Evolutionary conservation across 2,113 vertebrate genomes (phyloP).

Genomic region (Ceyx melanurus): DNA sequence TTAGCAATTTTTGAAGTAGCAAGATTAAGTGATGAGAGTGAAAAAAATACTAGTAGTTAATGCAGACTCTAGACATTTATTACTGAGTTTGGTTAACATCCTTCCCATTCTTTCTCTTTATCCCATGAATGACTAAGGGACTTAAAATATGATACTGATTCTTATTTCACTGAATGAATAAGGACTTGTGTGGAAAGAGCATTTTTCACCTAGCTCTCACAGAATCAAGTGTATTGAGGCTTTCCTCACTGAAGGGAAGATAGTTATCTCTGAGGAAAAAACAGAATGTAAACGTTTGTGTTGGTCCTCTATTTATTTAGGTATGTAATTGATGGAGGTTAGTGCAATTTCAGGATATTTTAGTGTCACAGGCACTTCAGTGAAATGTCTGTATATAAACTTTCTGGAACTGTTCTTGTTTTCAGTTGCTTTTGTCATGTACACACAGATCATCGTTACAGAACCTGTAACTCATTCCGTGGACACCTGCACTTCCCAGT

Average conservation of each 20-base stretch:
- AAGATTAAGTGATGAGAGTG: neutral
- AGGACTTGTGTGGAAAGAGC: neutral
- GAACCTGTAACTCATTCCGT: neutral
- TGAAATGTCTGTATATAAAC: neutral
- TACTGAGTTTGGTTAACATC: neutral
- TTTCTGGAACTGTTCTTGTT: neutral
- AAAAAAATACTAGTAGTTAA: neutral
- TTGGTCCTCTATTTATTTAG: neutral
- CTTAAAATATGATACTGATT: neutral
- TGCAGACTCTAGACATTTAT: neutral
- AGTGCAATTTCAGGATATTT: neutral
- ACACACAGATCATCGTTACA: neutral
- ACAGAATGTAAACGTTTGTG: neutral
- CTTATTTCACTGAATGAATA: no score
- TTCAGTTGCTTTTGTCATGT: neutral
- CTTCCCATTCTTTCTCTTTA: neutral
- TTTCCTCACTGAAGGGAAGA: neutral
- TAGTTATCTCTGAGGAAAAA: neutral
- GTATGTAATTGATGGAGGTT: neutral
- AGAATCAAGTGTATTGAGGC: neutral
- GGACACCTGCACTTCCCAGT: neutral
- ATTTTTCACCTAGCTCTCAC: neutral
- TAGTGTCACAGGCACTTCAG: neutral
- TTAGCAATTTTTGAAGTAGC: neutral
- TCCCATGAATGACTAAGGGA: neutral